Conservation (phyloP, 2,888 invertebrate species). For the Ichneumoninae sp. region DNA sequence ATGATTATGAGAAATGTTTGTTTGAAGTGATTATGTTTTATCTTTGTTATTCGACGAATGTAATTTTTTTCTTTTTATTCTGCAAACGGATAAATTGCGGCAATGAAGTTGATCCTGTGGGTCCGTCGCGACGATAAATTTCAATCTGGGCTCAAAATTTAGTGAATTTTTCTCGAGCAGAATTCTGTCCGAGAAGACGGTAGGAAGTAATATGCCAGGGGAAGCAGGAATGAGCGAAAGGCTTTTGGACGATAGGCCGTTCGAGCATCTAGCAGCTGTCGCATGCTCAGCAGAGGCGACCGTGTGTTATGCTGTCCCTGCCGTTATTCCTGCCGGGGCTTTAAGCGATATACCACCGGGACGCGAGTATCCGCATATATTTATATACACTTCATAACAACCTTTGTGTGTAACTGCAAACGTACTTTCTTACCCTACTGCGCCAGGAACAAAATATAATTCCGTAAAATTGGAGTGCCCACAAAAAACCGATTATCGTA, state of each 20-base stretch:
- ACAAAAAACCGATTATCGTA: neutral
- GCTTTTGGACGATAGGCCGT: constrained; percentile 63
- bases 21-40: neutral
- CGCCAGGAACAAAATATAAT: neutral
- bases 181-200: constrained; percentile 15
- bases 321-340: constrained; percentile 76
- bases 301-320: constrained; percentile 65
- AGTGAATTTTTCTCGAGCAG: constrained; percentile 7
- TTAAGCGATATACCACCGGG: constrained; percentile 73
- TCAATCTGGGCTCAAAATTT: constrained; percentile 31
- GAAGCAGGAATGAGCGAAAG: constrained; percentile 37
- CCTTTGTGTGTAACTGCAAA: neutral
- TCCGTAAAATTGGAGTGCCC: neutral
- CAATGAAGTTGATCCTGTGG: neutral
- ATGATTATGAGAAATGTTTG: neutral
- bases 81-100: neutral
- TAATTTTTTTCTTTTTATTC: neutral
- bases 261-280: constrained; percentile 80
- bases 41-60: neutral
- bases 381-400: constrained; percentile 12
- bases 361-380: constrained; percentile 21
- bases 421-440: neutral
- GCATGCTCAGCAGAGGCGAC: constrained; percentile 71
- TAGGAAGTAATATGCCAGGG: constrained; percentile 23
- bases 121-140: constrained; percentile 25